Conservation (phyloP, 2,113 vertebrate genomes). For the Forbesichthys agassizii region DNA sequence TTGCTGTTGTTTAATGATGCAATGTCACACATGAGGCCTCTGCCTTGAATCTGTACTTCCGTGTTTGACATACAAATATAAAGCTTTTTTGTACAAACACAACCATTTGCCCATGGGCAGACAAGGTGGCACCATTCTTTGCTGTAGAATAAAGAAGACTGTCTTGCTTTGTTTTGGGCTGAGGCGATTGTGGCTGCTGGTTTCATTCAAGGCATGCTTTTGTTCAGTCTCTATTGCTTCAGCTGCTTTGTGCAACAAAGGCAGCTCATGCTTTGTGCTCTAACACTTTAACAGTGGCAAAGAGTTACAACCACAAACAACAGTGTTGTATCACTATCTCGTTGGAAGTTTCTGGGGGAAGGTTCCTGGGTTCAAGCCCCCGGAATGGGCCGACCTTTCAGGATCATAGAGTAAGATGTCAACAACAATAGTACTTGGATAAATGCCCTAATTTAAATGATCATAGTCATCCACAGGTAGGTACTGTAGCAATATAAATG, state of each 20-base stretch:
- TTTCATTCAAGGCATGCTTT: conserved; percentile 35
- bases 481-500: too few relatives aligned
- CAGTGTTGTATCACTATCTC: conserved; percentile 36
- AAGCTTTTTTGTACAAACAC: conserved; percentile 32
- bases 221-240: conserved; percentile 23
- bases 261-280: conserved; percentile 49
- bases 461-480: too few relatives aligned
- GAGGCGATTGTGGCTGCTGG: conserved; percentile 35
- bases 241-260: conserved; percentile 50
- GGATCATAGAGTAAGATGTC: too few relatives aligned
- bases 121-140: conserved; percentile 28
- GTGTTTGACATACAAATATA: conserved; percentile 37
- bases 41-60: conserved; percentile 1
- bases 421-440: too few relatives aligned
- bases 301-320: conserved; percentile 30
- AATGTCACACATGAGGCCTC: not conserved
- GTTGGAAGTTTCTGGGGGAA: too few relatives aligned
- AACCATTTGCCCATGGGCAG: conserved; percentile 15
- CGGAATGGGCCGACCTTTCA: too few relatives aligned
- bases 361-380: too few relatives aligned
- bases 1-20: not conserved
- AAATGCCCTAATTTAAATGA: too few relatives aligned
- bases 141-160: conserved; percentile 38
- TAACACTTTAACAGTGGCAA: conserved; percentile 32
- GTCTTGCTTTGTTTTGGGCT: conserved; percentile 48